These are phyloP conservation scores for Sparus aurata DNA, from an alignment of 2,797 vertebrate genomes.

Conservation along the genomic window DNA sequence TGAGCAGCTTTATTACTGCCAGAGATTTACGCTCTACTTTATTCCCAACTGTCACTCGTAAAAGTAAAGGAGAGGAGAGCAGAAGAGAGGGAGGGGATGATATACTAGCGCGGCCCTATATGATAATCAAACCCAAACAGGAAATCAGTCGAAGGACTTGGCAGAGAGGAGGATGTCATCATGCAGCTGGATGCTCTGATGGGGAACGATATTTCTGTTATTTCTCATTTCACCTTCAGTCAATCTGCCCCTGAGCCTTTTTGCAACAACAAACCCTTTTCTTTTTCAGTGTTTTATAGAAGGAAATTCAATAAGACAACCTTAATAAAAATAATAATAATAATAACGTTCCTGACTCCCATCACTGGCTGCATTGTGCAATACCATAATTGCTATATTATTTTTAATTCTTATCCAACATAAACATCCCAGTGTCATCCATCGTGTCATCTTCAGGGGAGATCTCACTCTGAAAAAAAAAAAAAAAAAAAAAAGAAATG, in stretches of 20 bases:
- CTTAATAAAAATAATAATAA: background rate
- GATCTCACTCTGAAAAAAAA: constrained; percentile 43
- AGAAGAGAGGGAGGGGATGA: constrained; percentile 79
- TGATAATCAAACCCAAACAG: constrained; percentile 86
- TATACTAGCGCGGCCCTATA: constrained; percentile 71
- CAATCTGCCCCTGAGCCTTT: constrained; percentile 14
- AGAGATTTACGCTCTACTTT: constrained; percentile 85
- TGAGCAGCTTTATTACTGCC: constrained; percentile 85
- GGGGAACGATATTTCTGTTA: constrained; percentile 62
- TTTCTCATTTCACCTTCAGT: constrained; percentile 75
- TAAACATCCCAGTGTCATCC: constrained; percentile 54
- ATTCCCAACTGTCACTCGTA: constrained; percentile 86
- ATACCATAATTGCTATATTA: constrained; percentile 28
- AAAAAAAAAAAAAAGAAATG: constrained; percentile 53
- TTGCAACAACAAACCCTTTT: constrained; percentile 15
- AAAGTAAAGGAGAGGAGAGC: constrained; percentile 78
- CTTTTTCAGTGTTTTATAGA: constrained; percentile 9
- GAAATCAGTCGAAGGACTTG: constrained; percentile 80
- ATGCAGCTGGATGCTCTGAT: constrained; percentile 77
- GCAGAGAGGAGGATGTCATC: constrained; percentile 73
- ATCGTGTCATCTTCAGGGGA: constrained; percentile 44
- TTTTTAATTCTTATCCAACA: constrained; percentile 43
- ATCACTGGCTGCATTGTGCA: constrained; percentile 28
- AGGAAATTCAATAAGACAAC: constrained; percentile 7
- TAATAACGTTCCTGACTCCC: background rate